A percentile compares a stretch with the other conserved stretches of the same genome.
Evolutionary conservation across 1,140 invertebrate species (phyloP).

Genomic region (Megathymus violae): DNA sequence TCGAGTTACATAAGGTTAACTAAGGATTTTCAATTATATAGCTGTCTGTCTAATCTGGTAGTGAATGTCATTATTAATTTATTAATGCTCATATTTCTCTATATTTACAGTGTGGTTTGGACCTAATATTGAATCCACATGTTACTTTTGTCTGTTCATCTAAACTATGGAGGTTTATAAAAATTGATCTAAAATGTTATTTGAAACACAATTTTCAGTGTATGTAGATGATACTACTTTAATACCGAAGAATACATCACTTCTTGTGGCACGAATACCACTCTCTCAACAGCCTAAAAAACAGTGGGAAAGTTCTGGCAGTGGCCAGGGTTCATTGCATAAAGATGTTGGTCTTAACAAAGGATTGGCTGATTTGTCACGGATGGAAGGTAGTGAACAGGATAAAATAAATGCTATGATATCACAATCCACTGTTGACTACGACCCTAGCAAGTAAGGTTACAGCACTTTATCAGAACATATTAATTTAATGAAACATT

Average conservation of each 20-base stretch:
- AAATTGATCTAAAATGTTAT: too few species aligned
- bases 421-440: constrained; percentile 97
- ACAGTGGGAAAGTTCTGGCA: constrained; percentile 86
- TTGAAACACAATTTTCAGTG: constrained; percentile 86
- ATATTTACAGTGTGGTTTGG: too few species aligned
- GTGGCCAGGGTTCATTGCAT: constrained; percentile 60
- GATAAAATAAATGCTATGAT: constrained; percentile 99
- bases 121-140: too few species aligned
- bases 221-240: constrained; percentile 95
- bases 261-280: constrained; percentile 97
- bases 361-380: constrained; percentile 91
- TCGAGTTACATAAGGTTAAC: too few species aligned
- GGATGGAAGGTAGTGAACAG: constrained; percentile 96
- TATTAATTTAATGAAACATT: not conserved
- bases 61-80: too few species aligned
- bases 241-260: constrained; percentile 98
- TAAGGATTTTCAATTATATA: too few species aligned
- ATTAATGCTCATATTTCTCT: too few species aligned
- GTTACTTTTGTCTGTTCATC: too few species aligned
- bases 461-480: constrained; percentile 12
- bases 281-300: constrained; percentile 90
- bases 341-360: constrained; percentile 85
- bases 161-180: too few species aligned
- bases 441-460: constrained; percentile 97
- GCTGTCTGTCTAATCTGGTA: too few species aligned